phyloP scores from a whole-genome alignment of 2,113 vertebrate genomes.

The Thomomys bottae region DNA sequence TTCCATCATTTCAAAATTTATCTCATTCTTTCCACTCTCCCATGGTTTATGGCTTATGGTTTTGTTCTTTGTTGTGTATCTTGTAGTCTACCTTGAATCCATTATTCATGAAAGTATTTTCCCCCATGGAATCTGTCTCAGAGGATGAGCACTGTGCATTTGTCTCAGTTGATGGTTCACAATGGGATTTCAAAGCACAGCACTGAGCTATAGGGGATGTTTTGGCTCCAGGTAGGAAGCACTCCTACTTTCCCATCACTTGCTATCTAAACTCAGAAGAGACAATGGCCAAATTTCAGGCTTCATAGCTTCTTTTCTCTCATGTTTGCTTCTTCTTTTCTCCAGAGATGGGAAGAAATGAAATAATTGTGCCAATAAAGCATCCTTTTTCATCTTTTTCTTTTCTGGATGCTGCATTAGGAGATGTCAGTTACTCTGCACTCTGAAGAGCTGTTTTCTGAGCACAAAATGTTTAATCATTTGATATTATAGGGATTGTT shows the following conservation, averaged over 20 bases:
- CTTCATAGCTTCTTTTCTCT: conserved; percentile 41
- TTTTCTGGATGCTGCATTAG: conserved; percentile 42
- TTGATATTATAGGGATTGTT: not conserved
- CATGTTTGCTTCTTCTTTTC: conserved; percentile 30
- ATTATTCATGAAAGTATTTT: not conserved
- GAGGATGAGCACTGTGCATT: not conserved
- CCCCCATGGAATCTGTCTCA: conserved; percentile 2
- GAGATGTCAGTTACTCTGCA: conserved; percentile 44
- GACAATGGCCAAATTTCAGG: conserved; percentile 51
- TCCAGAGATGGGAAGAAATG: conserved; percentile 45
- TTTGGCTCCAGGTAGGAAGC: not conserved
- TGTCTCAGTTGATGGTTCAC: conserved; percentile 1
- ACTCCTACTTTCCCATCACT: not conserved
- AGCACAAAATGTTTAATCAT: conserved; percentile 19
- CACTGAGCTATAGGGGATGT: not conserved
- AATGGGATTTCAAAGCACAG: not conserved
- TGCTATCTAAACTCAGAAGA: conserved; percentile 25
- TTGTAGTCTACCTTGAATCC: conserved; percentile 12
- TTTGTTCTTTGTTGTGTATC: conserved; percentile 7
- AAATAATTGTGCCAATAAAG: conserved; percentile 19
- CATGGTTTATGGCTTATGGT: not conserved
- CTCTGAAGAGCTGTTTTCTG: not conserved
- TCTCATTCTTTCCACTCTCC: conserved; percentile 24
- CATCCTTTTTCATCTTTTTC: conserved; percentile 50
- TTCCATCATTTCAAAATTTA: not conserved